Base-by-base conservation (phyloP, 2,888 invertebrate species). In the Cyclophora albipunctata region DNA sequence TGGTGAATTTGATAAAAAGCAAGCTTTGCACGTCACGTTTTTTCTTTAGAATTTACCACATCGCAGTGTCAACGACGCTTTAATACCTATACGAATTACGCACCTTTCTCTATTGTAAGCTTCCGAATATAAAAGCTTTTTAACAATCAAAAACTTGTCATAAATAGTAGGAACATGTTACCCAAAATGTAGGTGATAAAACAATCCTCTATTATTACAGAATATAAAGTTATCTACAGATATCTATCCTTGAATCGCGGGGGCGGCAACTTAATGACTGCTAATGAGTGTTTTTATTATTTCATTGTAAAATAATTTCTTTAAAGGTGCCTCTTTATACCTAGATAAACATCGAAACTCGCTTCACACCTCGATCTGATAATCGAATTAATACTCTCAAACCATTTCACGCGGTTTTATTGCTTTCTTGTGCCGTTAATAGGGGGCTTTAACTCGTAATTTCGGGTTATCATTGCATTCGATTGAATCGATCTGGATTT, bases 291-390 rank as follows among this genome's bases (percentile, higher is more conserved):
- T 81, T 86, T 87, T 86, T 86, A 86, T 86, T 86, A 87, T 87
- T 88, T 86, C 81, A 81, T 67, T 76, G 84, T 88, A 81, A 87
- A 86, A 87, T 87, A 85, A 87, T 87, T 87, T 84, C 84, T 84
- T 82, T 79, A 79, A 81, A 74, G 77, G 80, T 74, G 77, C 84
- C 84, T 87, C 84, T 85, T 86, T 86, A 85, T 84, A 78, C 84
- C 79, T 85, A 87, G 88, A 88, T 87, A 88, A 88, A 87, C 88
- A 88, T 88, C 88, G 72, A 83, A 87, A 84, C 84, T 75, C 86
- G 86, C 86, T 88, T 88, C 84, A 76, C 88, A 87, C 87, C 84
- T 87, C 83, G 64, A 87, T 88, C 88, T 87, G 87, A 87, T 87
- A 87, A 87, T 86, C 86, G 86, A 85, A 86, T 88, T 87, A 86